Percentiles rank a stretch among this genome's conserved stretches.
Conservation (phyloP, 2,888 invertebrate species). For the Cremastinae sp. region DNA sequence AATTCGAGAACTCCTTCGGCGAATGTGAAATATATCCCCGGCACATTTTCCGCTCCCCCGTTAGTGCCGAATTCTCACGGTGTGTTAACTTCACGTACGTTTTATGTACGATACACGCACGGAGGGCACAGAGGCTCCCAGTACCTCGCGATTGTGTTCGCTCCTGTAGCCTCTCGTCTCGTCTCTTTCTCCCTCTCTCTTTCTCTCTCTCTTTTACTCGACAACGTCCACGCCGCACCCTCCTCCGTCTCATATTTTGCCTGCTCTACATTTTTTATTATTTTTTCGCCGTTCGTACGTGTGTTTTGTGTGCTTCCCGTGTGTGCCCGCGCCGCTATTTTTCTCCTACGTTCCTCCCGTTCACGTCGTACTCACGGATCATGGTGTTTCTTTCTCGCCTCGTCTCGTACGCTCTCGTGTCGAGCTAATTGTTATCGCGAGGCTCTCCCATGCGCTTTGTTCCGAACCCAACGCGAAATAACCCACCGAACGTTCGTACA, state of each 20-base stretch:
- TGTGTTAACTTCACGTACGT: constrained; percentile 30
- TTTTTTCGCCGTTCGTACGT: constrained; percentile 1
- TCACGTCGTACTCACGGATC: constrained; percentile 21
- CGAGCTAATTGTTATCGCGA: constrained; percentile 27
- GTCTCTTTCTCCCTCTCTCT: too few species aligned
- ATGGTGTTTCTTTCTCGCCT: constrained; percentile 18
- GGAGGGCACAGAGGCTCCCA: neutral
- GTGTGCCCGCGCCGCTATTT: constrained; percentile 34
- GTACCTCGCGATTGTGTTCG: constrained; percentile 27
- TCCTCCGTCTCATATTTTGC: constrained; percentile 48
- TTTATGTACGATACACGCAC: constrained; percentile 21
- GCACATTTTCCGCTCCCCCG: constrained; percentile 15
- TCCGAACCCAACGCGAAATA: constrained; percentile 33
- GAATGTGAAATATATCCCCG: constrained; percentile 25
- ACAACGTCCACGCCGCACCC: constrained; percentile 61
- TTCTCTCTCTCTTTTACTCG: constrained; percentile 45
- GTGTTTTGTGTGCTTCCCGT: constrained; percentile 9
- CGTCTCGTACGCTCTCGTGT: constrained; percentile 9
- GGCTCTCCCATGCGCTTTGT: constrained; percentile 41
- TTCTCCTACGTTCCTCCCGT: neutral
- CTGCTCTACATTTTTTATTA: constrained; percentile 16
- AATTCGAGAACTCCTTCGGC: constrained; percentile 1
- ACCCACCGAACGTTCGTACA: constrained; percentile 40
- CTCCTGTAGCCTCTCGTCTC: constrained; percentile 10
- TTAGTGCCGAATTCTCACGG: constrained; percentile 22